These are phyloP conservation scores for Coboldia fuscipes DNA, from an alignment of 1,140 invertebrate genomes.

Conservation along the genomic window DNA sequence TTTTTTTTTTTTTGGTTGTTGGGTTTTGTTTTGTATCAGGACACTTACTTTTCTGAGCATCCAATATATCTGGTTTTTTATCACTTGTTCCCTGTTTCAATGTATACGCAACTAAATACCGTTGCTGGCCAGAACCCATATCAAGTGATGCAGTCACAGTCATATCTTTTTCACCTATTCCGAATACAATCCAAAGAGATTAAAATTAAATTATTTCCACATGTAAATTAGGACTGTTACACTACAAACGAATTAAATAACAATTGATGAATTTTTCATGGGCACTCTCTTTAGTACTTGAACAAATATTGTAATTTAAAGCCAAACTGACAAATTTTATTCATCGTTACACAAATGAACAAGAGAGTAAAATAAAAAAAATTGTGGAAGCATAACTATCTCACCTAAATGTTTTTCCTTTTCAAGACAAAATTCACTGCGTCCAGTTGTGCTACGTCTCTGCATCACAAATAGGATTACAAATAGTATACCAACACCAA, in stretches of 20 bases:
- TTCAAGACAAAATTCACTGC: slow-evolving; percentile 15
- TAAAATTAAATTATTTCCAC: background rate
- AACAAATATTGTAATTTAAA: too few relatives aligned
- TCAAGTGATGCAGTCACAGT: slow-evolving; percentile 24
- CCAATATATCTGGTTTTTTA: slow-evolving; percentile 23
- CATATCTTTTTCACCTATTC: slow-evolving; percentile 25
- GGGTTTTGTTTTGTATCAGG: background rate
- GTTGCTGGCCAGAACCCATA: slow-evolving; percentile 32
- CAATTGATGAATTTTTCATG: slow-evolving; percentile 4
- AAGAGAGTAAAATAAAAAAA: background rate
- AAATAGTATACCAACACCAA: slow-evolving; percentile 36
- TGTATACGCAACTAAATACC: slow-evolving; percentile 33
- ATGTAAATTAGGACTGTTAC: background rate
- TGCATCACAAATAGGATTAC: slow-evolving; percentile 32
- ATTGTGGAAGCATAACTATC: background rate
- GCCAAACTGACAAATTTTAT: too few relatives aligned
- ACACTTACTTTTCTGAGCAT: slow-evolving; percentile 19
- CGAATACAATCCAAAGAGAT: slow-evolving; percentile 6
- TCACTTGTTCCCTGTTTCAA: slow-evolving; percentile 27
- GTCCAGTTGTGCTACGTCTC: slow-evolving; percentile 18
- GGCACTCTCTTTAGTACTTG: too few relatives aligned
- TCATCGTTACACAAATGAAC: background rate
- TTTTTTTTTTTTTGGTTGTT: background rate
- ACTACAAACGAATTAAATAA: slow-evolving; percentile 1
- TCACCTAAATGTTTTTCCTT: slow-evolving; percentile 33